phyloP scores from a whole-genome alignment of 2,888 invertebrate species.

The Patella pellucida region DNA sequence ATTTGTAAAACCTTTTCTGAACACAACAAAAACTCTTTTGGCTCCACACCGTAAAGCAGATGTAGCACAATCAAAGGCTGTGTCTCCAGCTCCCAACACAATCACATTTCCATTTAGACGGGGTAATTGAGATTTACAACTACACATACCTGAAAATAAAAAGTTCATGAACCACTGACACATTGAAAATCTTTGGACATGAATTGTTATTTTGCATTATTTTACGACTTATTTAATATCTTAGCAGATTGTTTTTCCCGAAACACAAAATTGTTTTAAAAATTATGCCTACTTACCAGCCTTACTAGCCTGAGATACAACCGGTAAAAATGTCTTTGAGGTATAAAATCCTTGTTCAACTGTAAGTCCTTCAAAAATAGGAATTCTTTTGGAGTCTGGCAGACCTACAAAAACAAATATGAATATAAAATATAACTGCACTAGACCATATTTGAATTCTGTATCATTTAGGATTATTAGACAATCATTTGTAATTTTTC shows the following conservation, averaged over 20 bases:
- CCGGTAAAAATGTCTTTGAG: slow-evolving; percentile 92
- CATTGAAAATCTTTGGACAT: too few species aligned
- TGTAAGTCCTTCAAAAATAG: slow-evolving; percentile 79
- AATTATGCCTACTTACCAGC: slow-evolving; percentile 75
- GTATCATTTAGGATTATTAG: too few species aligned
- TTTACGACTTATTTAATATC: too few species aligned
- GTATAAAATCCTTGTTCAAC: slow-evolving; percentile 91
- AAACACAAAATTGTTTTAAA: too few species aligned
- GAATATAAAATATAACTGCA: too few species aligned
- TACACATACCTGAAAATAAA: slow-evolving; percentile 79
- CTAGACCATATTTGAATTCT: too few species aligned
- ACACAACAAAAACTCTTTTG: slow-evolving; percentile 89
- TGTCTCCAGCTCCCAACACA: slow-evolving; percentile 97
- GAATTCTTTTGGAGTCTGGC: slow-evolving; percentile 87
- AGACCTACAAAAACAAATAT: slow-evolving; percentile 78
- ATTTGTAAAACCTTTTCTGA: slow-evolving; percentile 93
- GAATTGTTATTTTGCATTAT: too few species aligned
- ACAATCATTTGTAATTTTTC: too few species aligned
- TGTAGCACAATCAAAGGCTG: slow-evolving; percentile 99
- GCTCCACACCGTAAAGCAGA: slow-evolving; percentile 97
- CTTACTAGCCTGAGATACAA: slow-evolving; percentile 90
- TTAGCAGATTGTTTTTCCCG: too few species aligned
- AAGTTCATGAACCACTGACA: too few species aligned
- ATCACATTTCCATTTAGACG: slow-evolving; percentile 85
- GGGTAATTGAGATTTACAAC: slow-evolving; percentile 82